A percentile compares a stretch with the other conserved stretches of the same genome.
These are phyloP conservation scores for Calameuta filiformis DNA, from an alignment of 2,888 invertebrate species.

Conservation along the genomic window DNA sequence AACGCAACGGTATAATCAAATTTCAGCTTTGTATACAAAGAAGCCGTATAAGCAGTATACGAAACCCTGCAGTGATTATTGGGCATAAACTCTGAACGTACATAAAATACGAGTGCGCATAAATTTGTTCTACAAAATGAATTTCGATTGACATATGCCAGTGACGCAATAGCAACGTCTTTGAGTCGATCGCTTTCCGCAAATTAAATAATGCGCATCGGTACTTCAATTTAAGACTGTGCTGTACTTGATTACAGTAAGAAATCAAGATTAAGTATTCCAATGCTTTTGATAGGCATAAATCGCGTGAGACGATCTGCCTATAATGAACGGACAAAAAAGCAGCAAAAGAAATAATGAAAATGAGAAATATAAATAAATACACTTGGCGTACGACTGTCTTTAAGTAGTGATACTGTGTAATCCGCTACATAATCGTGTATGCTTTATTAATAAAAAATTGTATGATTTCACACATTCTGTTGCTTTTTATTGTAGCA, in stretches of 20 bases:
- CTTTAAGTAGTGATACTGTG: background rate
- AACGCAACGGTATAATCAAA: background rate
- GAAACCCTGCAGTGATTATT: background rate
- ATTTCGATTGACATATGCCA: background rate
- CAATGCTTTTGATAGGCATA: background rate
- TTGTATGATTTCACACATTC: slow-evolving; percentile 30
- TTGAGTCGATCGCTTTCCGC: background rate
- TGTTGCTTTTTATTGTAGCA: slow-evolving; percentile 48
- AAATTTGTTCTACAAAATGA: background rate
- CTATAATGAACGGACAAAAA: background rate
- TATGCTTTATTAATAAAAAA: slow-evolving; percentile 43
- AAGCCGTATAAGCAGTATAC: background rate
- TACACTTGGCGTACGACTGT: background rate
- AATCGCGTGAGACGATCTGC: background rate
- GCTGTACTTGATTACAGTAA: background rate
- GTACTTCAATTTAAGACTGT: background rate
- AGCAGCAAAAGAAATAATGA: background rate
- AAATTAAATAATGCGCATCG: background rate
- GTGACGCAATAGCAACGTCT: background rate
- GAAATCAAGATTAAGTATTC: background rate
- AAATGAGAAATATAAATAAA: background rate
- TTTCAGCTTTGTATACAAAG: background rate
- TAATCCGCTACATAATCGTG: slow-evolving; percentile 19
- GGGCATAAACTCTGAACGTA: background rate
- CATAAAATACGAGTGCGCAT: background rate